These are phyloP conservation scores for Aethes cnicana DNA, from an alignment of 2,888 invertebrate species.

Conservation along the genomic window DNA sequence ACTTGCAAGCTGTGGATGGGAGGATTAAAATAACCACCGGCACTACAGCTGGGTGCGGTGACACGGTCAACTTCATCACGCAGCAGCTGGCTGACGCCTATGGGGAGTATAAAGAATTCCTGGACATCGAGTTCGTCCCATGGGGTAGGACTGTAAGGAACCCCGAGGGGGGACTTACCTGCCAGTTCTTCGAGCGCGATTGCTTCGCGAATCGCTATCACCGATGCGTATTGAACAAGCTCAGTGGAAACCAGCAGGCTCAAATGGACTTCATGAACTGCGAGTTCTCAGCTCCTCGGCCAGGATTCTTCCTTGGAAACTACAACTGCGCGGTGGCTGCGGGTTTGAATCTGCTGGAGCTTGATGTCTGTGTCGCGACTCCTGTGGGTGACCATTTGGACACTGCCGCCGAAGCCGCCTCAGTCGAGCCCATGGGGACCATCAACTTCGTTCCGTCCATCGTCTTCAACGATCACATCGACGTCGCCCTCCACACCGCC, in stretches of 20 bases:
- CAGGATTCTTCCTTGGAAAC: constrained; percentile 46
- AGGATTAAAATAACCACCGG: constrained; percentile 60
- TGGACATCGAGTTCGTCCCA: constrained; percentile 67
- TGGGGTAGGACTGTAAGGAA: constrained; percentile 65
- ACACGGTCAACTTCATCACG: constrained; percentile 57
- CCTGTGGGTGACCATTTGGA: constrained; percentile 52
- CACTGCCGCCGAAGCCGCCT: constrained; percentile 46
- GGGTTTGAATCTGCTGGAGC: constrained; percentile 53
- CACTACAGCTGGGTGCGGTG: constrained; percentile 61
- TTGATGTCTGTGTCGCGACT: constrained; percentile 58
- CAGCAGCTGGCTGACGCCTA: constrained; percentile 53
- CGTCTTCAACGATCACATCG: constrained; percentile 54
- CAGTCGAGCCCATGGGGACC: constrained; percentile 45
- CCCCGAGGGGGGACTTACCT: constrained; percentile 47
- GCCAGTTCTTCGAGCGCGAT: constrained; percentile 58
- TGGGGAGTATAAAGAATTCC: constrained; percentile 50
- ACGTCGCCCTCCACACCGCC: constrained; percentile 40
- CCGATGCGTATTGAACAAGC: constrained; percentile 58
- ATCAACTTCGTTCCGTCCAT: constrained; percentile 62
- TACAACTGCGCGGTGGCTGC: constrained; percentile 55
- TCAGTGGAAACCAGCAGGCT: constrained; percentile 54
- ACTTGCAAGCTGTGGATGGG: constrained; percentile 53
- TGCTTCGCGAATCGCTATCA: constrained; percentile 73
- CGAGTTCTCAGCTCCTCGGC: constrained; percentile 56
- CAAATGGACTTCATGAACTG: constrained; percentile 66